Evolutionary conservation across 2,113 vertebrate species (phyloP).

Genomic region (Cisticola juncidis): DNA sequence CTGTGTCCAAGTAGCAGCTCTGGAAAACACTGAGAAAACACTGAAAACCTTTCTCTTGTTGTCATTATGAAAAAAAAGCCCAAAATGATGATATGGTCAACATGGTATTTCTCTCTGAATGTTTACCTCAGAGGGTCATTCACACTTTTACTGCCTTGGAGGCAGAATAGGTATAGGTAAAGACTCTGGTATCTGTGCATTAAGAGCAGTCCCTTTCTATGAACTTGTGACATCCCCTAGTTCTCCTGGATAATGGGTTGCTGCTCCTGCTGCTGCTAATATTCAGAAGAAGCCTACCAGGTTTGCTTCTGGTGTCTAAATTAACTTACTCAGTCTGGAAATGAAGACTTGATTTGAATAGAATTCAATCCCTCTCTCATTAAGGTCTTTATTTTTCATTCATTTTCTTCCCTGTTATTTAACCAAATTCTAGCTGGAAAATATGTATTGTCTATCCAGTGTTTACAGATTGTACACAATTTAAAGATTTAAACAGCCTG

Average conservation of each 20-base stretch:
- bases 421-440: not conserved
- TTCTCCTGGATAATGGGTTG: not conserved
- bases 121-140: not conserved
- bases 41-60: not conserved
- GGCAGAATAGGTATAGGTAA: not conserved
- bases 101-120: not conserved
- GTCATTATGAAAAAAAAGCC: not conserved
- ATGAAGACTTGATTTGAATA: not conserved
- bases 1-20: not conserved
- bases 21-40: not conserved
- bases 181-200: not conserved
- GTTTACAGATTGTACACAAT: not conserved
- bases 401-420: not conserved
- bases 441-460: not conserved
- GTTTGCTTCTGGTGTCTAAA: not conserved
- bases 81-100: accelerated
- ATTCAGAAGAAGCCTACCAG: not conserved
- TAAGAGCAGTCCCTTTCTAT: not conserved
- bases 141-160: not conserved
- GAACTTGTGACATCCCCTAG: not conserved
- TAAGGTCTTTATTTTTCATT: not conserved
- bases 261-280: not conserved
- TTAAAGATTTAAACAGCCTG: not conserved
- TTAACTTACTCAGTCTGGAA: not conserved
- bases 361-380: not conserved